phyloP scores from a whole-genome alignment of 2,113 vertebrate genomes.

The Paramisgurnus dabryanus region DNA sequence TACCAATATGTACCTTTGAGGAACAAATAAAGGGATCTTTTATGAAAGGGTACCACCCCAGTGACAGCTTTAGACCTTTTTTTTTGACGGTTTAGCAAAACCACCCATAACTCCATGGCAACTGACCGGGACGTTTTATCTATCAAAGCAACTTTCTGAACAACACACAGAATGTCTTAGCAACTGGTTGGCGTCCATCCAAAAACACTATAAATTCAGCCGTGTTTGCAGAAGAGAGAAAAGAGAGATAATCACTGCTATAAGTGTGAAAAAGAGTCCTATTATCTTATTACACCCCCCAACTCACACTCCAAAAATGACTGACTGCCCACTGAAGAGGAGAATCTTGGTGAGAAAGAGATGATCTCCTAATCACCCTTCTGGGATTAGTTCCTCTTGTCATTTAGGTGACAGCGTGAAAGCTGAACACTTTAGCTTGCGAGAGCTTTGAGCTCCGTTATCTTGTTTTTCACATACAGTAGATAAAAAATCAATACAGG shows the following conservation, averaged over 20 bases:
- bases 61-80: no score
- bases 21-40: no score
- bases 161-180: neutral
- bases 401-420: conserved; percentile 13
- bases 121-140: no score
- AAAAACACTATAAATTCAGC: neutral
- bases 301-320: conserved; percentile 21
- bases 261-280: conserved; percentile 45
- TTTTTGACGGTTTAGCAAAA: no score
- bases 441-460: neutral
- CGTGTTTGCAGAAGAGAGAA: neutral
- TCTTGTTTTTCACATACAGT: neutral
- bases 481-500: neutral
- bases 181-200: neutral
- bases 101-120: no score
- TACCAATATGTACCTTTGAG: no score
- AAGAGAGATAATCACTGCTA: neutral
- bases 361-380: conserved; percentile 18
- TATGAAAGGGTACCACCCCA: no score
- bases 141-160: no score
- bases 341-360: neutral
- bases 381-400: conserved; percentile 40
- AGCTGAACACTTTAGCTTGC: conserved; percentile 12
- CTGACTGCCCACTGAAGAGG: conserved; percentile 12
- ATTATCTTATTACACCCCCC: conserved; percentile 46